These are phyloP conservation scores for Phymorhynchus buccinoides DNA, from an alignment of 1,140 invertebrate species.

Conservation along the genomic window DNA sequence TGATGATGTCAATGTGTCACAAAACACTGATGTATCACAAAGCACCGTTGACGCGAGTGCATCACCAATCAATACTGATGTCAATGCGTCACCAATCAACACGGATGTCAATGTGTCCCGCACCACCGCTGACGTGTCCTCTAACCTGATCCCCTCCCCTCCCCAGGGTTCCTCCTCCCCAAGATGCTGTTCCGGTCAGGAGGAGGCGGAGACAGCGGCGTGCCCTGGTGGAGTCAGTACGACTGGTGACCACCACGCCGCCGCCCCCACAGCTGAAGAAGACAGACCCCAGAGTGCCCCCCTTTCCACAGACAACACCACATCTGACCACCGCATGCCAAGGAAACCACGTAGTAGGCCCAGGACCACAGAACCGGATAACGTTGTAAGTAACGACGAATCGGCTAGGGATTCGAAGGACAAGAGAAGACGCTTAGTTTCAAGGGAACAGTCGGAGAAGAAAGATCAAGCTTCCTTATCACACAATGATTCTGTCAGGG, in stretches of 20 bases:
- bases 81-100: not conserved
- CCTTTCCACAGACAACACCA: not conserved
- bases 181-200: slow-evolving; percentile 13
- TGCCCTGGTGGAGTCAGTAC: slow-evolving; percentile 24
- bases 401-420: not conserved
- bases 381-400: too few relatives aligned
- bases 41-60: too few relatives aligned
- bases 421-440: not conserved
- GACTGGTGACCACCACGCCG: slow-evolving; percentile 13
- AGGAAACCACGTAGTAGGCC: too few relatives aligned
- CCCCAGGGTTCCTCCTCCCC: slow-evolving; percentile 23
- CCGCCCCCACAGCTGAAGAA: not conserved
- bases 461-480: too few relatives aligned
- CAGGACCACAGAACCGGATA: too few relatives aligned
- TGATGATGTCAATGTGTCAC: too few relatives aligned
- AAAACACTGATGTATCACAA: too few relatives aligned
- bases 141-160: not conserved
- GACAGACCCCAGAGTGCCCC: not conserved
- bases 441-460: not conserved
- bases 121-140: not conserved
- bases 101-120: too few relatives aligned
- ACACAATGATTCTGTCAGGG: too few relatives aligned
- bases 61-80: too few relatives aligned
- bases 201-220: not conserved
- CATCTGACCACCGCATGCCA: not conserved